Base-by-base conservation (phyloP, 2,888 invertebrate species). In the Ctena decussata region DNA sequence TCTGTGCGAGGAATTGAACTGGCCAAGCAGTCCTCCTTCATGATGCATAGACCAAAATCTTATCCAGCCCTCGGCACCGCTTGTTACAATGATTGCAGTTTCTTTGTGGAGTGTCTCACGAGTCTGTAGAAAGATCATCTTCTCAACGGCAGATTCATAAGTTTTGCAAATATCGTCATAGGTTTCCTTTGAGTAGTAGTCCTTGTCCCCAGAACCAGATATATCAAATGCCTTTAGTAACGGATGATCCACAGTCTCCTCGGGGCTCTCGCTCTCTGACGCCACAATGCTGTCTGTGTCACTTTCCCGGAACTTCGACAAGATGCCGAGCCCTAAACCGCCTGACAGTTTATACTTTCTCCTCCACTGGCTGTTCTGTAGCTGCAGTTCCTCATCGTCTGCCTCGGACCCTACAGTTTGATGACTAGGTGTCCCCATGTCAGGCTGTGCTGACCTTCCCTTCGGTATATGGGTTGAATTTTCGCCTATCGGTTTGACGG, bases 31-130 rank as follows among this genome's bases (percentile, higher is more conserved):
- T 11, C 97, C 97, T 18, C 97, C 98, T 18, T 97, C 97, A 53
- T 97, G 92, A 95, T 98, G 97, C 95, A 98, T 97, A 27, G 98
- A 98, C 97, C 98, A 98, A 32, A 97, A 97, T 96, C 98, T 97
- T 8, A 96, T 96, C 81, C 97, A 96, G 0, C 98, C 98, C 89
- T 97, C 97, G 93, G 97, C 97, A 86, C 98, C 95, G 0, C 97
- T 96, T 0, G 98, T 96, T 76, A 98, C 95, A 18, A 98, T 96
- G 0, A 97, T 97, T 15, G 97, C 98, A 53, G 96, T 96, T 8
- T 96, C 94, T 44, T 96, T 96, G 44, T 96, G 96, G n/a, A 87
- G 71, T 94, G 96, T 96, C 41, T 96, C 96, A 80, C 98, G 96
- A 0, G 97, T 96, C 80, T 96, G 95, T 35, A 98, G 96, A 95